These are phyloP conservation scores for Chelonia mydas DNA, from an alignment of 2,797 vertebrate genomes.

Conservation along the genomic window DNA sequence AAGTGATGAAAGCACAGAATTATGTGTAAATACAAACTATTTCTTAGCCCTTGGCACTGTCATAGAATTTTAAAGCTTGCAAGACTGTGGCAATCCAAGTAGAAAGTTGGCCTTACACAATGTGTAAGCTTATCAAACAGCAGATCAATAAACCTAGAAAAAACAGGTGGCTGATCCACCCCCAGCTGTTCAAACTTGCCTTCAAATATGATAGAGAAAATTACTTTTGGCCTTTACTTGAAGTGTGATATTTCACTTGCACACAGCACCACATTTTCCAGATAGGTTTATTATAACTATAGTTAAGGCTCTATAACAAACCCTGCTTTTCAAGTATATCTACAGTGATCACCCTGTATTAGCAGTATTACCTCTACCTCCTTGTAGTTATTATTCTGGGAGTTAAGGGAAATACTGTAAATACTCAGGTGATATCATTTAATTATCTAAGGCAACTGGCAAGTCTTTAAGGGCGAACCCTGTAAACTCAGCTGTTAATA, in stretches of 20 bases:
- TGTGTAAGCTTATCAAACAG: slow-evolving; percentile 5
- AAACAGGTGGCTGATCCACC: slow-evolving; percentile 10
- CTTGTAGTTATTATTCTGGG: not conserved
- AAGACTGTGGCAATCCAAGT: not conserved
- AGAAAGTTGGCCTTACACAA: slow-evolving; percentile 14
- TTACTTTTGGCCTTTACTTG: not conserved
- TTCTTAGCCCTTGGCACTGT: not conserved
- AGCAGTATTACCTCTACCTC: not conserved
- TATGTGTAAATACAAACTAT: slow-evolving; percentile 12
- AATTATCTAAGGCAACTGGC: not conserved
- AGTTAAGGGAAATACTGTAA: not conserved
- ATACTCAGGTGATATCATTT: not conserved
- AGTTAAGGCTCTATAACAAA: not conserved
- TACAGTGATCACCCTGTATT: not conserved
- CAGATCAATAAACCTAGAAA: not conserved
- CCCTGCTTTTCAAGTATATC: not conserved
- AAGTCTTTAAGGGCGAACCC: not conserved
- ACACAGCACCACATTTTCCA: not conserved
- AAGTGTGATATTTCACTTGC: not conserved
- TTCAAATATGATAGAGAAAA: not conserved
- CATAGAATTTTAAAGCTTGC: not conserved
- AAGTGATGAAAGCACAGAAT: not conserved
- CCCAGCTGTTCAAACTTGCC: not conserved
- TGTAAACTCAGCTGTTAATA: not conserved
- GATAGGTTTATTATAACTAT: not conserved